phyloP scores from a whole-genome alignment of 92 coral and sea anemone genomes.

The Diadumene lineata region DNA sequence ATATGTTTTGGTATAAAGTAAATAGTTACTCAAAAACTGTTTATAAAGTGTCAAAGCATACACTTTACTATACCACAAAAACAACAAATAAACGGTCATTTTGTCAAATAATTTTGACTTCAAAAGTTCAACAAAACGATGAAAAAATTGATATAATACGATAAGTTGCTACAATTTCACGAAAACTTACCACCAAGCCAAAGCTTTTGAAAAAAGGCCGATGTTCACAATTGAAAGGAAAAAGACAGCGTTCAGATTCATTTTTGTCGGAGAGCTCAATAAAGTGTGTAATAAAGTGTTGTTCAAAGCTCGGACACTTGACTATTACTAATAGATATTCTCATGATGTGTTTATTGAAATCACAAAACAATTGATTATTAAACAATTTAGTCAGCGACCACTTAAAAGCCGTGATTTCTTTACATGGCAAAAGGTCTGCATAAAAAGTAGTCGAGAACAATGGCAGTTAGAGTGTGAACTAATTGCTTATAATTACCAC shows the following conservation, averaged over 20 bases:
- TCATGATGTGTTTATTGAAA: conserved; percentile 62
- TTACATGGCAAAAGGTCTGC: conserved; percentile 77
- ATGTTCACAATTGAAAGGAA: neutral
- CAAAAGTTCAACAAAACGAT: conserved; percentile 34
- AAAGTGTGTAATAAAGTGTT: too few relatives aligned
- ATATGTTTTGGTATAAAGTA: neutral
- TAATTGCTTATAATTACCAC: conserved; percentile 69
- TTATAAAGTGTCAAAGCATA: neutral
- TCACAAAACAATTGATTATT: conserved; percentile 81
- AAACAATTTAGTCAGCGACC: conserved; percentile 60
- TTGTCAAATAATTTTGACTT: neutral
- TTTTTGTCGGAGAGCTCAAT: conserved; percentile 12
- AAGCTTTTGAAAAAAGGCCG: conserved; percentile 18
- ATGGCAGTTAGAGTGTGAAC: conserved; percentile 53
- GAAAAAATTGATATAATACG: conserved; percentile 8
- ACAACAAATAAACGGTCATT: neutral
- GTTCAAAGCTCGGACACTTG: conserved; percentile 25
- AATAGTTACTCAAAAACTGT: neutral
- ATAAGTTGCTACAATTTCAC: neutral
- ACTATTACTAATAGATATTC: conserved; percentile 54
- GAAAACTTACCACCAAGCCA: conserved; percentile 77
- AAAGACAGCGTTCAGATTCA: neutral
- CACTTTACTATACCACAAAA: neutral
- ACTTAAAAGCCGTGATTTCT: conserved; percentile 64
- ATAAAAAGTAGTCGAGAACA: conserved; percentile 60